Conservation (phyloP, 92 coral and sea anemone species). For the Parazoanthus darwini region DNA sequence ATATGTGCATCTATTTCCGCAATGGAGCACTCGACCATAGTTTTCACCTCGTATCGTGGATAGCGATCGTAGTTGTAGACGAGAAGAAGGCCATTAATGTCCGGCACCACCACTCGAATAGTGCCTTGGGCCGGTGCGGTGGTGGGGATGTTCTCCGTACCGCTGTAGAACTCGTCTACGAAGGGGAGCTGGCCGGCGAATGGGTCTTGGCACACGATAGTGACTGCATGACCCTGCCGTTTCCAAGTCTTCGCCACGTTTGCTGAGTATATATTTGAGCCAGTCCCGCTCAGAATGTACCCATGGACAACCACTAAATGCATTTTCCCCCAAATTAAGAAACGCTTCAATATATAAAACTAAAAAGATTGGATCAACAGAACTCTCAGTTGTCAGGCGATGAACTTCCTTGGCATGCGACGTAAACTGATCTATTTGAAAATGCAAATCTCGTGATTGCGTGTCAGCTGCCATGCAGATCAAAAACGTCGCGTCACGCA, state of each 20-base stretch:
- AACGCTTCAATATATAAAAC: no score
- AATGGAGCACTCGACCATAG: slow-evolving; percentile 75
- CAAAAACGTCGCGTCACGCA: background rate
- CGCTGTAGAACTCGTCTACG: slow-evolving; percentile 77
- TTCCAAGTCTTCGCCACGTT: slow-evolving; percentile 88
- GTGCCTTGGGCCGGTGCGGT: slow-evolving; percentile 69
- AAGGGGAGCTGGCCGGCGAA: slow-evolving; percentile 71
- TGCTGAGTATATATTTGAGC: slow-evolving; percentile 82
- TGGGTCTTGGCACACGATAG: slow-evolving; percentile 86
- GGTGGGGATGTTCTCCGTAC: slow-evolving; percentile 70
- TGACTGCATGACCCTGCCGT: slow-evolving; percentile 83
- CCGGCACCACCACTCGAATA: slow-evolving; percentile 82
- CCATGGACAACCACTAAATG: slow-evolving; percentile 86
- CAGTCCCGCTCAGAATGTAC: slow-evolving; percentile 78
- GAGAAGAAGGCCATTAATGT: slow-evolving; percentile 77
- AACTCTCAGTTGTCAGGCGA: background rate
- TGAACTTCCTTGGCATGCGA: background rate
- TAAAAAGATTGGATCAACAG: background rate
- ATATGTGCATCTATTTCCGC: slow-evolving; percentile 91
- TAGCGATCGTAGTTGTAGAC: slow-evolving; percentile 86
- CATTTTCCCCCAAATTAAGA: slow-evolving; percentile 34
- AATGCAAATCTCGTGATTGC: background rate
- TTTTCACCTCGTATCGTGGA: slow-evolving; percentile 78
- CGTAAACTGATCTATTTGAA: background rate
- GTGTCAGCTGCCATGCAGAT: background rate